Evolutionary conservation across 1,140 invertebrate species (phyloP), one percentile per base, ranked within the genome.

Genomic region (Penaeus indicus): DNA sequence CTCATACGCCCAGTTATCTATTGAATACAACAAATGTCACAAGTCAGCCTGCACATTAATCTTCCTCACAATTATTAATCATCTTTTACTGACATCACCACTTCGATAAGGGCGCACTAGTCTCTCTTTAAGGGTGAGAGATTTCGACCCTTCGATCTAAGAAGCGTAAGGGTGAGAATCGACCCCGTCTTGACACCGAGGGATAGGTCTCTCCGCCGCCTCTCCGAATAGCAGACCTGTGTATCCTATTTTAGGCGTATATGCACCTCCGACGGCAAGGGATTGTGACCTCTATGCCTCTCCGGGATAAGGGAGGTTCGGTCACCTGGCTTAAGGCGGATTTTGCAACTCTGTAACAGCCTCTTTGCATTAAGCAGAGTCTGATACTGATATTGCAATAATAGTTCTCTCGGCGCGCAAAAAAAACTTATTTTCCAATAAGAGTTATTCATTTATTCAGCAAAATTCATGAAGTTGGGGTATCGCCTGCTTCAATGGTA

Each of bases 11-110:
- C 86, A 84, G 86, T 88, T 88, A 88, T 88, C 86, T 88, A 88
- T 88, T 88, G 86, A 88, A 84, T 88, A 80, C 86, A 88, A 88
- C 86, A 88, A 88, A 88, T 88, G 86, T 88, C 86, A 88, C 86
- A 72, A 88, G 81, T 88, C 81, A 67, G 86, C 81, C 86, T 88
- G 80, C 84, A 84, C 86, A 88, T 88, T 88, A 88, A 88, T 88
- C 86, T 88, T 88, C 54, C 81, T 67, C 61, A 75, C 81, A 82
- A 88, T 88, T 54, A 54, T 54, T 88, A 88, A 88, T 88, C 86
- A 88, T 88, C 69, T 82, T 84, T 64, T 78, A 84, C 86, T 88
- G 86, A 88, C 86, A 88, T 88, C 86, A 54, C 69, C 72, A 32
- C 27, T 61, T 62, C 54, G 32, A 21, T 25, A 88, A 60, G 22